These are phyloP conservation scores for Drosophila acutilabella DNA, from an alignment of 2,888 invertebrate genomes.

Conservation along the genomic window DNA sequence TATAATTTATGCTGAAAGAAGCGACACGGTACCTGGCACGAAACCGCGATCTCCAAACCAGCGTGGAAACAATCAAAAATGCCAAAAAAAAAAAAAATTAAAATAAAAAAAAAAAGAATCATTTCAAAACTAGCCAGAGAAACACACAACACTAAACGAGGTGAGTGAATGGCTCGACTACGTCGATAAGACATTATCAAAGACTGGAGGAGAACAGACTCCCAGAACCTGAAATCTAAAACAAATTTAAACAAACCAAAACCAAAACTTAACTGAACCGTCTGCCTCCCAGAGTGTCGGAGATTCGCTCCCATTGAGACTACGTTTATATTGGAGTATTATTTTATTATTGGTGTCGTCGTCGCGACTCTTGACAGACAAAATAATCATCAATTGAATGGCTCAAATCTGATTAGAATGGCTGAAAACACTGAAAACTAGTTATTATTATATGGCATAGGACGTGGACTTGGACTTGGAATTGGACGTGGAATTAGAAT, in stretches of 20 bases:
- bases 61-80: constrained; percentile 73
- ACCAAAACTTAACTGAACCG: constrained; percentile 10
- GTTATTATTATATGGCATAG: constrained; percentile 42
- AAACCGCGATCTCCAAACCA: constrained; percentile 66
- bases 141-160: constrained; percentile 31
- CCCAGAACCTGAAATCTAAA: constrained; percentile 36
- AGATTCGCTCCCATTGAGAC: constrained; percentile 22
- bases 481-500: constrained; percentile 25
- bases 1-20: constrained; percentile 77
- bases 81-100: constrained; percentile 33
- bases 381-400: constrained; percentile 50
- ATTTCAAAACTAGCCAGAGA: constrained; percentile 57
- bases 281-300: constrained; percentile 12
- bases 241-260: too few relatives aligned
- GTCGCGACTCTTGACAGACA: constrained; percentile 46
- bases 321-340: constrained; percentile 35
- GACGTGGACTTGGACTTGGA: constrained; percentile 7
- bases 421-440: constrained; percentile 44
- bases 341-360: constrained; percentile 52
- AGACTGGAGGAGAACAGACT: constrained; percentile 11
- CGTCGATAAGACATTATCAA: constrained; percentile 58
- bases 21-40: constrained; percentile 75
- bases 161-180: constrained; percentile 44
- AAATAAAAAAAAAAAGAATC: constrained; percentile 44
- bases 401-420: constrained; percentile 70